Conservation (phyloP, 2,797 vertebrate species). For the Malurus splendens region DNA sequence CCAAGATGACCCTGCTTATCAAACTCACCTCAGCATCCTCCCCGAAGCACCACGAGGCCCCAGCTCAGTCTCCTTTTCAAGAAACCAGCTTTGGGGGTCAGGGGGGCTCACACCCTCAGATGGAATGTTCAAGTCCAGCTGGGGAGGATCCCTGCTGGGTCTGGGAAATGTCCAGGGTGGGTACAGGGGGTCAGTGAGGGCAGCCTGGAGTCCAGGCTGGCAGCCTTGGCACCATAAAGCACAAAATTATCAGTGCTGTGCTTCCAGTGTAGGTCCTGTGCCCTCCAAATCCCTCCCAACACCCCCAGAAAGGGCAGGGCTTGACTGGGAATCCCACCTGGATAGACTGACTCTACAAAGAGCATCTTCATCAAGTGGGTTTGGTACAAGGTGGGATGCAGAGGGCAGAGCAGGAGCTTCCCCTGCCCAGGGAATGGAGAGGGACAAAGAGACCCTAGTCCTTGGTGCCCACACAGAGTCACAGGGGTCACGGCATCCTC, state of each 20-base stretch:
- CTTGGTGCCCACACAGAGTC: not conserved
- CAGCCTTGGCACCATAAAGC: not conserved
- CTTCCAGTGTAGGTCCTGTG: not conserved
- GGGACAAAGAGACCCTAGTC: not conserved
- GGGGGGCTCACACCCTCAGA: not conserved
- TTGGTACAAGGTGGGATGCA: not conserved
- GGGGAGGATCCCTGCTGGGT: not conserved
- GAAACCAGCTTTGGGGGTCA: not conserved
- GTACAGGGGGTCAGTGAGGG: not conserved
- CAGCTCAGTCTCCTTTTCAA: not conserved
- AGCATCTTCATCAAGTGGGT: not conserved
- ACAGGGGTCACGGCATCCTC: accelerated
- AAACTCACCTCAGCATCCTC: not conserved
- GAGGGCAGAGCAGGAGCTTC: not conserved
- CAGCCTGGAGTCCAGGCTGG: not conserved
- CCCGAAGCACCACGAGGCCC: not conserved
- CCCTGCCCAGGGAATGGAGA: not conserved
- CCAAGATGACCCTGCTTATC: not conserved
- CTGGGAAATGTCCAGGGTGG: not conserved
- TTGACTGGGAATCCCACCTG: not conserved
- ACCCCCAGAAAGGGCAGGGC: not conserved
- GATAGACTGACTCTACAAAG: not conserved
- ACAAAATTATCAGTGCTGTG: not conserved
- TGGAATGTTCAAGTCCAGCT: not conserved
- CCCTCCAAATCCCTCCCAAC: not conserved